Evolutionary conservation across 2,113 vertebrate species (phyloP).

Genomic region (Odobenus rosmarus): DNA sequence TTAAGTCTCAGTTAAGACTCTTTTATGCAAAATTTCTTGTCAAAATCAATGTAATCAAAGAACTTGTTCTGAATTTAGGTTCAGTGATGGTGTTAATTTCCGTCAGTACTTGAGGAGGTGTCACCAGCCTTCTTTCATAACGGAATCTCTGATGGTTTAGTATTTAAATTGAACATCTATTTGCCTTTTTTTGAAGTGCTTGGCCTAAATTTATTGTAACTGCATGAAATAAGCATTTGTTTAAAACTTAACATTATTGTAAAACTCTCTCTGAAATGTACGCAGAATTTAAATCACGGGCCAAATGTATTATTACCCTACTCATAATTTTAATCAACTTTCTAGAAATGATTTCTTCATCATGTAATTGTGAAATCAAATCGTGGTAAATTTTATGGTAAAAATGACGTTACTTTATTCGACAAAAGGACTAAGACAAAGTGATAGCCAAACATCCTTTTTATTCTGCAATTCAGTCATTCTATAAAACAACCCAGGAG

Average conservation of each 20-base stretch:
- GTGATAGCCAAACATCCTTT: background rate
- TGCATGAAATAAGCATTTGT: constrained; percentile 57
- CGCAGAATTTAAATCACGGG: constrained; percentile 28
- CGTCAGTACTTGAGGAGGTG: background rate
- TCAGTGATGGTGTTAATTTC: background rate
- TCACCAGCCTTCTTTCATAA: background rate
- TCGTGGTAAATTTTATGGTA: background rate
- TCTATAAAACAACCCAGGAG: background rate
- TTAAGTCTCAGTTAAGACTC: constrained; percentile 22
- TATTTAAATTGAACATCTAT: constrained; percentile 59
- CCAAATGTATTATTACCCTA: constrained; percentile 22
- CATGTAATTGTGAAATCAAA: constrained; percentile 49
- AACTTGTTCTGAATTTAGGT: constrained; percentile 47
- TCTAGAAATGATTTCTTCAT: constrained; percentile 31
- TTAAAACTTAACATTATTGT: constrained; percentile 52
- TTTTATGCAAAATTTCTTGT: background rate
- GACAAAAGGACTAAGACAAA: constrained; percentile 33
- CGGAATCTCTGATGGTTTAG: constrained; percentile 7
- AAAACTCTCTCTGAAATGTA: constrained; percentile 32
- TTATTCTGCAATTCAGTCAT: background rate
- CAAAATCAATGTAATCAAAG: constrained; percentile 41
- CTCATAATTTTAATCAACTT: constrained; percentile 44
- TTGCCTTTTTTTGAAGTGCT: constrained; percentile 42
- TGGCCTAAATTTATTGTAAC: constrained; percentile 49
- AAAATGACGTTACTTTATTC: constrained; percentile 32